phyloP scores from a whole-genome alignment of 2,888 invertebrate genomes.

The Mythimna albipuncta region DNA sequence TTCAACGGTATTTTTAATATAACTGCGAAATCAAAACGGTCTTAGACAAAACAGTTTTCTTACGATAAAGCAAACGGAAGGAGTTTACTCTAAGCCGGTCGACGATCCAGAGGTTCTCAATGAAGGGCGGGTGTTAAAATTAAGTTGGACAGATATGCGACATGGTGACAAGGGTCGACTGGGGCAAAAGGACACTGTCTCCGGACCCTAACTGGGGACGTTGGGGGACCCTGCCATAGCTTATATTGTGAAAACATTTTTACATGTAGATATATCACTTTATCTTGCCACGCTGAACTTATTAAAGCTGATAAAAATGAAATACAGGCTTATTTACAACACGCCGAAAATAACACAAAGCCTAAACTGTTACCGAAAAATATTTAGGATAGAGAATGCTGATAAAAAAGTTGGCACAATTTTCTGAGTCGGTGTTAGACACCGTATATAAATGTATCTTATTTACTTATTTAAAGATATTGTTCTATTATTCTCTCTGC shows the following conservation, averaged over 20 bases:
- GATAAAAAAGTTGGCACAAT: conserved; percentile 18
- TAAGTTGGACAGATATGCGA: conserved; percentile 86
- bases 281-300: conserved; percentile 52
- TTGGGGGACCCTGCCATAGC: conserved; percentile 48
- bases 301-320: conserved; percentile 54
- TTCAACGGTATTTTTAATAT: not conserved
- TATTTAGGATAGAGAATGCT: conserved; percentile 1
- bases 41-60: conserved; percentile 35
- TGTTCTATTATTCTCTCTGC: conserved; percentile 11
- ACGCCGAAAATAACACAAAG: conserved; percentile 3
- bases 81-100: conserved; percentile 67
- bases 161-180: conserved; percentile 85
- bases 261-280: conserved; percentile 57
- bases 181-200: conserved; percentile 62
- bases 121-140: conserved; percentile 77
- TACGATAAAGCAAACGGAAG: conserved; percentile 48
- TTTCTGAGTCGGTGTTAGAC: conserved; percentile 9
- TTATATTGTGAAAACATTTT: conserved; percentile 64
- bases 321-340: conserved; percentile 31
- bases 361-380: conserved; percentile 19
- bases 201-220: conserved; percentile 45
- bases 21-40: not conserved
- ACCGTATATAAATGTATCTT: conserved; percentile 26
- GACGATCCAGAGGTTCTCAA: conserved; percentile 61
- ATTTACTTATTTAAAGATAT: conserved; percentile 22